phyloP scores from a whole-genome alignment of 2,797 vertebrate species.

The Oryzias sinensis region DNA sequence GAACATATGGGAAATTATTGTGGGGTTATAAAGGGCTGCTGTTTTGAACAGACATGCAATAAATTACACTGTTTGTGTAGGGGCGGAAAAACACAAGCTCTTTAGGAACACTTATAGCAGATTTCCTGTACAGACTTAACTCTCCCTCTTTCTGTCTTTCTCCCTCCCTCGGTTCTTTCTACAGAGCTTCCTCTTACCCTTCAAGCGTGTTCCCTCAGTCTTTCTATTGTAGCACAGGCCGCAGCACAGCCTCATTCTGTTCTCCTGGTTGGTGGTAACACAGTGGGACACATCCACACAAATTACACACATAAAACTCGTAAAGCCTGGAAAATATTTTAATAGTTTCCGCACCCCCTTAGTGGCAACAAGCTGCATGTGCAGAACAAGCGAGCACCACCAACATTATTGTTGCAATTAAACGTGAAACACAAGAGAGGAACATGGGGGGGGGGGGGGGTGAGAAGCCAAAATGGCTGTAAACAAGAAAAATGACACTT shows the following conservation, averaged over 20 bases:
- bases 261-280: slow-evolving; percentile 77
- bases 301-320: slow-evolving; percentile 79
- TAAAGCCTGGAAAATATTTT: slow-evolving; percentile 81
- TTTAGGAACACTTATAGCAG: slow-evolving; percentile 73
- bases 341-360: slow-evolving; percentile 79
- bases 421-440: slow-evolving; percentile 76
- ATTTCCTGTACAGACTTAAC: slow-evolving; percentile 68
- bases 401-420: slow-evolving; percentile 80
- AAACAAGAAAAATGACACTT: slow-evolving; percentile 84
- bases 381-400: slow-evolving; percentile 66
- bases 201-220: slow-evolving; percentile 36
- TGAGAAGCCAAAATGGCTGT: slow-evolving; percentile 78
- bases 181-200: slow-evolving; percentile 51
- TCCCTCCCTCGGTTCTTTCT: slow-evolving; percentile 30
- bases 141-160: slow-evolving; percentile 40
- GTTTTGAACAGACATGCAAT: slow-evolving; percentile 80
- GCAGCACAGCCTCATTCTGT: slow-evolving; percentile 69
- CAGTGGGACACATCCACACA: slow-evolving; percentile 80
- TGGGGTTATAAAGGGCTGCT: slow-evolving; percentile 79
- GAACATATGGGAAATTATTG: slow-evolving; percentile 82
- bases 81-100: slow-evolving; percentile 70
- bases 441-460: slow-evolving; percentile 57
- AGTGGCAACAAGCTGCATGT: slow-evolving; percentile 70
- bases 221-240: slow-evolving; percentile 60
- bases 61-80: slow-evolving; percentile 79